Evolutionary conservation across 2,888 invertebrate genomes (phyloP).

Genomic region (Leptura quadrifasciata): DNA sequence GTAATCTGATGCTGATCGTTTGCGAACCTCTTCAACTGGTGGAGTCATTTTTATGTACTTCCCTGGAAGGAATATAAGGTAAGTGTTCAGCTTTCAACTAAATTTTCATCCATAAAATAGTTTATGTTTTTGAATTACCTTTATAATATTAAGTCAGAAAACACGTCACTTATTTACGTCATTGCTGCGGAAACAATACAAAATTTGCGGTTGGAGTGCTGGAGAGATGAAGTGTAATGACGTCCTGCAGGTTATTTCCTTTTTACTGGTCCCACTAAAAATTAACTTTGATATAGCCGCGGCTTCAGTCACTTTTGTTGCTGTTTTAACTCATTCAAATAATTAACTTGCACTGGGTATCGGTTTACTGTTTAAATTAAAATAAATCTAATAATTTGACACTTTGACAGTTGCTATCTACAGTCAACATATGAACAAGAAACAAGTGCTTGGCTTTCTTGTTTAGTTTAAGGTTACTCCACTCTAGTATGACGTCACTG

Average conservation of each 20-base stretch:
- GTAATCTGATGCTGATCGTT: constrained; percentile 90
- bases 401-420: constrained; percentile 28
- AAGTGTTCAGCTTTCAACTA: neutral
- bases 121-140: constrained; percentile 38
- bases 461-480: neutral
- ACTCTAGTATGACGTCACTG: neutral
- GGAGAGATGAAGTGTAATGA: constrained; percentile 21
- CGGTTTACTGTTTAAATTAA: constrained; percentile 24
- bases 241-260: constrained; percentile 31
- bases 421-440: neutral
- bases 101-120: neutral
- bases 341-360: neutral
- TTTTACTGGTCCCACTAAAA: constrained; percentile 22
- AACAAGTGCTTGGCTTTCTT: neutral
- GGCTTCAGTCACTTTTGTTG: constrained; percentile 27
- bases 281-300: constrained; percentile 15
- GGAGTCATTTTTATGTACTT: constrained; percentile 63
- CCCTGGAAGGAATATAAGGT: constrained; percentile 24
- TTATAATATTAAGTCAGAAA: constrained; percentile 34
- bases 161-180: constrained; percentile 48
- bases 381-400: constrained; percentile 7
- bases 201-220: constrained; percentile 31
- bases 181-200: constrained; percentile 43
- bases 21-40: constrained; percentile 75
- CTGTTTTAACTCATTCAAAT: neutral